A percentile compares a stretch with the other conserved stretches of the same genome.
phyloP scores from a whole-genome alignment of 2,113 vertebrate genomes.

The Mugil cephalus region DNA sequence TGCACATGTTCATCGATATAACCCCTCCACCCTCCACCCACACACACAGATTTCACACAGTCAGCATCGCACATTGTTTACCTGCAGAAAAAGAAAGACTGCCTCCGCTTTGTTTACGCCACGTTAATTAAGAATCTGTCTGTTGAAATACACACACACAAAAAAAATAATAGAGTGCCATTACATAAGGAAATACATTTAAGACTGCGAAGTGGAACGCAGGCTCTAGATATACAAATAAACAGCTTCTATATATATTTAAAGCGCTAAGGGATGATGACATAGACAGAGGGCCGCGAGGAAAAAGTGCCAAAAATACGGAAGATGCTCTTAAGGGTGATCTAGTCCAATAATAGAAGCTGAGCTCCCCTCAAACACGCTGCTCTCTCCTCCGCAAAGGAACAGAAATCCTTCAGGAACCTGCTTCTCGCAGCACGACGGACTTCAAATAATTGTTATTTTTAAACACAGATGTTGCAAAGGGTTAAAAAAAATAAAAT shows the following conservation, averaged over 20 bases:
- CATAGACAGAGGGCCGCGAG: background rate
- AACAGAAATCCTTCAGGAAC: constrained; percentile 31
- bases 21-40: too few relatives aligned
- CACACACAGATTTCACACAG: constrained; percentile 4
- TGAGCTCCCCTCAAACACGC: constrained; percentile 29
- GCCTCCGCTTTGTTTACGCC: constrained; percentile 32
- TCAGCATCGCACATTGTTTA: constrained; percentile 23
- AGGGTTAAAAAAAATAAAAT: background rate
- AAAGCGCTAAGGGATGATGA: background rate
- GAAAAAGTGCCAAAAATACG: constrained; percentile 50
- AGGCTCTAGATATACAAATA: constrained; percentile 12
- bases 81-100: constrained; percentile 33
- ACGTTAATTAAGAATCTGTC: constrained; percentile 23
- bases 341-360: constrained; percentile 64
- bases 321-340: constrained; percentile 40
- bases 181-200: constrained; percentile 14
- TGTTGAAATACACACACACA: constrained; percentile 11
- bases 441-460: constrained; percentile 15
- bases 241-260: constrained; percentile 18
- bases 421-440: constrained; percentile 21
- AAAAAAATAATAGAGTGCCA: constrained; percentile 40
- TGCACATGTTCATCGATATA: background rate
- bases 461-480: constrained; percentile 2
- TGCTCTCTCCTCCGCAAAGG: constrained; percentile 27
- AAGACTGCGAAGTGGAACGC: background rate